A percentile compares a stretch with the other conserved stretches of the same genome.
phyloP scores from a whole-genome alignment of 2,888 invertebrate species.

The Eurytoma adleriae region DNA sequence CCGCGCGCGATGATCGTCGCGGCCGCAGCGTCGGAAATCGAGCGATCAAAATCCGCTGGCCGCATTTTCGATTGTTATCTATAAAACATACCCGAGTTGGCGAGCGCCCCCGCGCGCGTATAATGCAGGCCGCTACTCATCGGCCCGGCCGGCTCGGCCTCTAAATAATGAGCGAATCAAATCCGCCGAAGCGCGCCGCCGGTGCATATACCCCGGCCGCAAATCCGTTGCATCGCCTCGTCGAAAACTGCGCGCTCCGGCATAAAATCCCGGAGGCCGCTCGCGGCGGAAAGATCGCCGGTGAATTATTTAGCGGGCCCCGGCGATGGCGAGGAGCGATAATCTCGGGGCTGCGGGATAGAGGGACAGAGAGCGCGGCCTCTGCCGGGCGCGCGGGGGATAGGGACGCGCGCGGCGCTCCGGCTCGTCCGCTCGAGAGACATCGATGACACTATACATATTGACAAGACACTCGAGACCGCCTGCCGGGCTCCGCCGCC shows the following conservation, averaged over 20 bases:
- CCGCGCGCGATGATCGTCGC: not conserved
- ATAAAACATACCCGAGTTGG: not conserved
- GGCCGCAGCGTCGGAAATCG: not conserved
- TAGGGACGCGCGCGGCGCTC: conserved; percentile 40
- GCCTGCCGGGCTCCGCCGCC: conserved; percentile 65
- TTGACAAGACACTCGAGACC: conserved; percentile 75
- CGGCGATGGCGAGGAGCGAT: conserved; percentile 47
- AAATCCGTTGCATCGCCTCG: not conserved
- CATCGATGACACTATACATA: conserved; percentile 76
- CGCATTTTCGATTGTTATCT: conserved; percentile 23
- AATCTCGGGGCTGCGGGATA: conserved; percentile 41
- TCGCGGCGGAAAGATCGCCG: conserved; percentile 32
- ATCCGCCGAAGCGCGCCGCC: not conserved
- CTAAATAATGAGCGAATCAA: conserved; percentile 40
- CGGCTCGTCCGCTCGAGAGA: conserved; percentile 64
- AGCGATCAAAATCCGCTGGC: conserved; percentile 24
- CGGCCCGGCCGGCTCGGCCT: conserved; percentile 8
- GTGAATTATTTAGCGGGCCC: conserved; percentile 53
- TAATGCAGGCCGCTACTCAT: not conserved
- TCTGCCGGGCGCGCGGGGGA: conserved; percentile 17
- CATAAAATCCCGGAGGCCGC: conserved; percentile 44
- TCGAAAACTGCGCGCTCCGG: not conserved
- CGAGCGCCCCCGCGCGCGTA: not conserved
- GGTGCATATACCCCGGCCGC: not conserved
- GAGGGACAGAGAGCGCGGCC: conserved; percentile 1